Evolutionary conservation across 2,797 vertebrate genomes (phyloP).

Genomic region (Sciurus vulgaris): DNA sequence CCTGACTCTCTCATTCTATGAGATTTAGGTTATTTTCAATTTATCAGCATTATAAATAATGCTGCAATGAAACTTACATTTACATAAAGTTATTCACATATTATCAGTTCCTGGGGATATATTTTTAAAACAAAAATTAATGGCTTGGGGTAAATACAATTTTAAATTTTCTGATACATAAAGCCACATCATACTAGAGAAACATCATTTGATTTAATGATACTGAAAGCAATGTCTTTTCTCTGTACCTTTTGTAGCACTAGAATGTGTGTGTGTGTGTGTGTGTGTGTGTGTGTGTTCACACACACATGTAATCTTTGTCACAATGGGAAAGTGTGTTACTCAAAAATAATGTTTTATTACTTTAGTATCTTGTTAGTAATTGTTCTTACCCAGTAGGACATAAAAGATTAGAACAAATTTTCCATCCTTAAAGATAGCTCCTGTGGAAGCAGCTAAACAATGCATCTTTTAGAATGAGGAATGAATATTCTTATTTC

Average conservation of each 20-base stretch:
- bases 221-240: not conserved
- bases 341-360: not conserved
- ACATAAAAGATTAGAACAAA: not conserved
- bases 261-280: not conserved
- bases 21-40: not conserved
- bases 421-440: not conserved
- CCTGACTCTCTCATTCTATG: not conserved
- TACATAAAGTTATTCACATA: not conserved
- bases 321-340: not conserved
- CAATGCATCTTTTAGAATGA: not conserved
- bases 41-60: constrained; percentile 23
- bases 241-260: not conserved
- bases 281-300: too few species aligned
- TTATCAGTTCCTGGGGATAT: not conserved
- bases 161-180: constrained; percentile 28
- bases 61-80: not conserved
- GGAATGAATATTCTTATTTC: not conserved
- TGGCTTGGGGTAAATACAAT: not conserved
- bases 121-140: constrained; percentile 43
- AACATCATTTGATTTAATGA: too few species aligned
- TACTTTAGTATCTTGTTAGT: not conserved
- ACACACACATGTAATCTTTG: not conserved
- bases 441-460: not conserved
- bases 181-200: not conserved
- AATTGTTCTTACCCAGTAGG: not conserved